Evolutionary conservation across 1,140 invertebrate genomes (phyloP), one percentile per base, ranked within the genome.

Genomic region (Propsilocerus akamusi): DNA sequence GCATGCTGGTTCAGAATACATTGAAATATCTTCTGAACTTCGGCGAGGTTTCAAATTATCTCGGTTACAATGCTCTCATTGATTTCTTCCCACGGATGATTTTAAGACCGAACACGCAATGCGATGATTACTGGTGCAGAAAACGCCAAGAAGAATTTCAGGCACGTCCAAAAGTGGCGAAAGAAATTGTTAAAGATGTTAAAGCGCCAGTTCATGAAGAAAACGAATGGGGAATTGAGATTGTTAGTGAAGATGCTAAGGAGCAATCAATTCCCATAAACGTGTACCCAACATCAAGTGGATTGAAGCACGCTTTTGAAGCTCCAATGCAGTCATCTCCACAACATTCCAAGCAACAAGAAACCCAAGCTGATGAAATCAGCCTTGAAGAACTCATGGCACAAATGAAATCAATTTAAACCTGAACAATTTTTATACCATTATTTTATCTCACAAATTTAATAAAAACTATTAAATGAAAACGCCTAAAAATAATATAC

Each of bases 1-100:
- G 95, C 5, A 86, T 99, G 61, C 72, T 99, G 51, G 94, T 99
- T 8, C 97, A 99, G 73, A 99, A 99, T 68, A 75, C 88, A n/a
- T 70, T 99, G n/a, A 99, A 99, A 74, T 92, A 89, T 71, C 70
- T 99, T 51, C 67, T 99, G 4, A 75, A 80, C 20, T 99, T 99
- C 71, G 97, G 97, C 10, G 69, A 68, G 26, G 83, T 97, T 1
- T 81, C 81, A 0, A 73, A 86, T 64, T 99, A 99, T 64, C 68
- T 99, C 49, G 96, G 97, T 0, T 99, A 99, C 67, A 97, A 87
- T 69, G 96, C 96, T 7, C 70, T 99, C 47, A 78, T 82, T 55
- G 97, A 99, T 65, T 99, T 90, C 69, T 99, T 99, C 61, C 95
- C 96, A 0, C 83, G 75, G 10, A 93, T 97, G 87, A 74, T 68